Evolutionary conservation across 1,140 invertebrate genomes (phyloP).

Genomic region (Grapholita molesta): DNA sequence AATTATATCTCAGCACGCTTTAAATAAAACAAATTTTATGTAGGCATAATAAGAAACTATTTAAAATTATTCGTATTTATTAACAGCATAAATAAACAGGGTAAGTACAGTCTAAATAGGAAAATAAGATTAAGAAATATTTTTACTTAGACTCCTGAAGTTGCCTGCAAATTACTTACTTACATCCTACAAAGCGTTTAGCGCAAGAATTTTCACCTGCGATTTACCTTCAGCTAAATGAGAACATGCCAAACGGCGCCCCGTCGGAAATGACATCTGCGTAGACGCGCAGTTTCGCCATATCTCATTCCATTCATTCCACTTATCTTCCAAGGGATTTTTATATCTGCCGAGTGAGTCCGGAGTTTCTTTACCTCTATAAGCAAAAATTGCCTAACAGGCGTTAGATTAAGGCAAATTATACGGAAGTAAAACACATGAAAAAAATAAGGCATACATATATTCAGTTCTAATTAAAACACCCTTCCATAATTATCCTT

Average conservation of each 20-base stretch:
- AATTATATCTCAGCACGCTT: no score
- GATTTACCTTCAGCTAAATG: constrained; percentile 1
- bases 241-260: background rate
- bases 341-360: background rate
- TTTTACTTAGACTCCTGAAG: background rate
- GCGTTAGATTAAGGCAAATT: no score
- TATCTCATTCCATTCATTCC: background rate
- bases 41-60: no score
- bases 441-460: no score
- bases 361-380: background rate
- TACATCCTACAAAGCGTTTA: background rate
- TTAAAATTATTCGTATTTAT: no score
- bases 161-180: background rate
- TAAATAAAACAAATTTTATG: no score
- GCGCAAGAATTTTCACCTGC: background rate
- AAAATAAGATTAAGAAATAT: background rate
- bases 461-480: no score
- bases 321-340: background rate
- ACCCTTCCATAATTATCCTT: no score
- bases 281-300: constrained; percentile 1
- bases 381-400: no score
- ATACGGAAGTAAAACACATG: no score
- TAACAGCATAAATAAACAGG: no score
- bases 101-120: no score
- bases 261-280: background rate